Evolutionary conservation across 1,140 invertebrate genomes (phyloP).

Genomic region (Panagrolaimus sp.): DNA sequence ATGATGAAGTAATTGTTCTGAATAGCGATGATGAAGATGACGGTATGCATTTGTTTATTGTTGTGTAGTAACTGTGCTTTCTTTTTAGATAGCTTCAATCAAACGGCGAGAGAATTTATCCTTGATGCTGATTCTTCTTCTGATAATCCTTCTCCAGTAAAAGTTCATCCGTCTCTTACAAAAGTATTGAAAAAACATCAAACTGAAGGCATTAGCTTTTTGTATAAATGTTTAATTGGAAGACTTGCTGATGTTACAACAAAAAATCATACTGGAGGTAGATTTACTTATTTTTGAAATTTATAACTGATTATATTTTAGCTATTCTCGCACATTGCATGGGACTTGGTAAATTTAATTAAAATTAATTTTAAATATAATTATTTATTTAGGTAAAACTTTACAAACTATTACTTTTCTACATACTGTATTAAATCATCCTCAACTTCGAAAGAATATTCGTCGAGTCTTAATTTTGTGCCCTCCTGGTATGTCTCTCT

Average conservation of each 20-base stretch:
- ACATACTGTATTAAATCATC: slow-evolving; percentile 73
- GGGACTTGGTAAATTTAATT: not conserved
- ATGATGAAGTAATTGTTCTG: not conserved
- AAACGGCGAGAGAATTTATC: slow-evolving; percentile 64
- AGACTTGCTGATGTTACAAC: not conserved
- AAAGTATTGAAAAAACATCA: slow-evolving; percentile 88
- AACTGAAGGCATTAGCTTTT: slow-evolving; percentile 75
- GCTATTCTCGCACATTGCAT: slow-evolving; percentile 78
- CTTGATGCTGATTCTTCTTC: slow-evolving; percentile 63
- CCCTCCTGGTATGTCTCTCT: too few species aligned
- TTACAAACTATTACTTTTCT: slow-evolving; percentile 74
- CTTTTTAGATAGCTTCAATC: not conserved
- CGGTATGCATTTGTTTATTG: too few species aligned
- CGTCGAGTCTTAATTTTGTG: slow-evolving; percentile 73
- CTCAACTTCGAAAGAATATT: slow-evolving; percentile 66
- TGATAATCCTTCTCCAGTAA: slow-evolving; percentile 63
- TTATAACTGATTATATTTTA: too few species aligned
- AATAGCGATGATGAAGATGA: not conserved
- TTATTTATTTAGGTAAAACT: slow-evolving; percentile 64
- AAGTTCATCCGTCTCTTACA: slow-evolving; percentile 74
- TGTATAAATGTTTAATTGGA: slow-evolving; percentile 91
- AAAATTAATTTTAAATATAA: too few species aligned
- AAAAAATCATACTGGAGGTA: not conserved
- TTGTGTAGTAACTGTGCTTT: not conserved
- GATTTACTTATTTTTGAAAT: too few species aligned